Evolutionary conservation across 1,140 invertebrate species (phyloP), one percentile per base, ranked within the genome.

Genomic region (Lamellibrachia luymesi): DNA sequence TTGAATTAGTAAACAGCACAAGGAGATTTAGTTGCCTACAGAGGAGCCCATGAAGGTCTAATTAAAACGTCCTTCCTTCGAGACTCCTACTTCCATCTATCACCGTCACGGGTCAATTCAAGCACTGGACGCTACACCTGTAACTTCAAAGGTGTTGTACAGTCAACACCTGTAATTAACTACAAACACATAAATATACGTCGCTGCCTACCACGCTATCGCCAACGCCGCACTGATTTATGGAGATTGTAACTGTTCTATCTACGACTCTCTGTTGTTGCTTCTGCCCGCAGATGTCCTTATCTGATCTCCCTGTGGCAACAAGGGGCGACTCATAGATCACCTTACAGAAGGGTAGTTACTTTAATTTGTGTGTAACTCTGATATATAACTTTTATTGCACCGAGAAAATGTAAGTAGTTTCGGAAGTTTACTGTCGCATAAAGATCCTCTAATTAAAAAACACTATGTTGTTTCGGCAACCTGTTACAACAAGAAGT

Each of bases 331-430:
- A 80, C 64, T 22, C 25, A 80, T 4, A 80, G 13, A 80, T 80
- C 64, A 80, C 25, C 64, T 80, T 80, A 80, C 64, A 80, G 64
- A 80, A 80, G 64, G 64, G 64, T 80, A 80, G 64, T 80, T 80
- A 22, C 64, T 80, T 80, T 80, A 80, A 80, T 80, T 80, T 10
- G 64, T 80, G 25, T 10, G 64, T 80, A 22, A 80, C 64, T 80
- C 8, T 80, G 64, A 80, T 80, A 22, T 80, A 80, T 80, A 8
- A 22, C 64, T 22, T 4, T 17, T 22, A 80, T 80, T 80, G 17
- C 13, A 80, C 13, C 64, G 13, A 80, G 64, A 80, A 80, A 80
- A 80, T 80, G 13, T 10, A 22, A 80, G 64, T 80, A 2, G 25
- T 22, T 80, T 80, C 7, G 64, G 64, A 80, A 80, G 13, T 80